These are phyloP conservation scores for Saguinus midas DNA, from an alignment of 2,113 vertebrate genomes.

Conservation along the genomic window DNA sequence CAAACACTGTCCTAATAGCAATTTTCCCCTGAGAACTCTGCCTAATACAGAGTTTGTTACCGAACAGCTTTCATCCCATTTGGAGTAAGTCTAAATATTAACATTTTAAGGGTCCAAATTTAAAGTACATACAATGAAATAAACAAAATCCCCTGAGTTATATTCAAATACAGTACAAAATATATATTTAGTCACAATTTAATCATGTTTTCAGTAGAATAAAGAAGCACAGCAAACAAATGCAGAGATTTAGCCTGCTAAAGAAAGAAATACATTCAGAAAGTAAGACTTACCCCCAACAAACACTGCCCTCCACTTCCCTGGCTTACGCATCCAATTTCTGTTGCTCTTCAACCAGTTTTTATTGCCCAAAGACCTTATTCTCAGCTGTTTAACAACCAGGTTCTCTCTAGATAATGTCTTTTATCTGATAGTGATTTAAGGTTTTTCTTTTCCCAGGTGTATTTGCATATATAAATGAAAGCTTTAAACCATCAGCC, in stretches of 20 bases:
- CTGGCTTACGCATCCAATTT: background rate
- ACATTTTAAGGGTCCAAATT: conserved; percentile 9
- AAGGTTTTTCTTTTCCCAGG: conserved; percentile 17
- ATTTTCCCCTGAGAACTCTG: background rate
- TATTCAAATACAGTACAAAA: background rate
- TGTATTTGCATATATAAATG: conserved; percentile 10
- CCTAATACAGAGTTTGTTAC: background rate
- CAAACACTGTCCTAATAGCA: background rate
- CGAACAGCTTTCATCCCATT: background rate
- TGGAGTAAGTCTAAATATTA: background rate
- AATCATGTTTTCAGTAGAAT: conserved; percentile 2
- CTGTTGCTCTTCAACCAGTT: background rate
- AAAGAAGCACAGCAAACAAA: conserved; percentile 21
- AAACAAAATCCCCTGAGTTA: background rate
- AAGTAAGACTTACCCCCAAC: background rate
- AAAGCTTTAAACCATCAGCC: conserved; percentile 30
- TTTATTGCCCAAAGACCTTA: background rate
- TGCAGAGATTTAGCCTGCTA: background rate
- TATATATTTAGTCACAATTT: background rate
- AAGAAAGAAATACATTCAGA: background rate
- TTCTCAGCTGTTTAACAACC: conserved; percentile 18
- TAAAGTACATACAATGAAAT: conserved; percentile 34
- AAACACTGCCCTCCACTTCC: background rate
- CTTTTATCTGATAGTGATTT: conserved; percentile 23
- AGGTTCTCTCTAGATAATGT: conserved; percentile 27